These are phyloP conservation scores for Caenorhabditis sp. DNA, from an alignment of 2,888 invertebrate species.

Conservation along the genomic window DNA sequence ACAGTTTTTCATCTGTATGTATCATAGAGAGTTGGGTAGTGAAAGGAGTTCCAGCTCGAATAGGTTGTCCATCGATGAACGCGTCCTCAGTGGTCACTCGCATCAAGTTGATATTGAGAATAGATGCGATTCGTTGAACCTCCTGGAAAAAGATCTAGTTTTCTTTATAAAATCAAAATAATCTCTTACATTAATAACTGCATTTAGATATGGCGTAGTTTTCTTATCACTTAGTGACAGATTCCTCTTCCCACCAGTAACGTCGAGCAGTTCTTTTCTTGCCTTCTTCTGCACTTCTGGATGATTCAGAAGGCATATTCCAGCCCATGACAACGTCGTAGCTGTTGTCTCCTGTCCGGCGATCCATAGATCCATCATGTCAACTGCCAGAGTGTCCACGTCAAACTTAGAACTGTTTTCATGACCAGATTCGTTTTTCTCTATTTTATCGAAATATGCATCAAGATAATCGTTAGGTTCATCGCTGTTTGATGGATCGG, in stretches of 20 bases:
- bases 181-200: not conserved
- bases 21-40: slow-evolving; percentile 38
- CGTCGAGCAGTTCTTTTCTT: no score
- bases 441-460: slow-evolving; percentile 42
- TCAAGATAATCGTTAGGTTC: slow-evolving; percentile 45
- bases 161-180: not conserved
- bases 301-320: slow-evolving; percentile 24
- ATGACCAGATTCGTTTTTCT: slow-evolving; percentile 20
- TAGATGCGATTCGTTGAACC: slow-evolving; percentile 43
- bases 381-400: slow-evolving; percentile 20
- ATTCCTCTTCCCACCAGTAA: no score
- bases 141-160: slow-evolving; percentile 11
- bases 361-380: slow-evolving; percentile 44
- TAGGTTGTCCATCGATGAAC: slow-evolving; percentile 34
- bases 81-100: slow-evolving; percentile 15
- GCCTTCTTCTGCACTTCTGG: slow-evolving; percentile 9
- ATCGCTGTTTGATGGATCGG: slow-evolving; percentile 28
- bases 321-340: slow-evolving; percentile 42
- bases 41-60: slow-evolving; percentile 26
- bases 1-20: slow-evolving; percentile 38
- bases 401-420: slow-evolving; percentile 2
- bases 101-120: slow-evolving; percentile 35
- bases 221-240: not conserved
- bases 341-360: slow-evolving; percentile 54
- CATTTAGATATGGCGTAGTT: not conserved